Evolutionary conservation across 1,140 invertebrate genomes (phyloP), one percentile per base, ranked within the genome.

Genomic region (Andricus grossulariae): DNA sequence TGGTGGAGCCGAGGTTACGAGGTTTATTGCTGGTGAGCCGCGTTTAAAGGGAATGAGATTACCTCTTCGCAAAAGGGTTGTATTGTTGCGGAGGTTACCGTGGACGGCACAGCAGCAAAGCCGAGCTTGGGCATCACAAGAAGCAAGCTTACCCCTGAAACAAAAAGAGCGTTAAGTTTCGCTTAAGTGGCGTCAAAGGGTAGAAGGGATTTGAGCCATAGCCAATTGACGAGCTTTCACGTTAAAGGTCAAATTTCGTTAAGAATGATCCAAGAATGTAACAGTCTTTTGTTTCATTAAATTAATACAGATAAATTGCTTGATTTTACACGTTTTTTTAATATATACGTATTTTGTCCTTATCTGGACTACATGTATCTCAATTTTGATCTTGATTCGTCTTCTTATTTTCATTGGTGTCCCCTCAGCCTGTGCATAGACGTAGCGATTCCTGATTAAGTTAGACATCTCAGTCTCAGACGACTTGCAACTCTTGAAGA

Each of bases 151-250:
- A 21, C 12, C 32, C 57, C 4, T 71, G 51, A 79, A 79, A 78
- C 77, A 82, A 82, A 85, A 81, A 84, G 78, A 49, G 73, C 73
- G 80, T 83, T 85, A 86, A 85, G 84, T 81, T 83, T 79, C 79
- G 82, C 72, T 85, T 84, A 83, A 82, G 77, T 75, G 77, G 77
- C 50, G 79, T 82, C 83, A 85, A 84, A 84, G 77, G 71, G 45
- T 70, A 66, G 60, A 70, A 80, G 74, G 76, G 73, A 74, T 77
- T 82, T 66, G 15, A 39, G 32, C 32, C 45, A 0, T 39, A 16
- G 15, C 60, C 32, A 66, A 66, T 66, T 66, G 32, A 10, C 32
- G 25, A 57, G 25, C 21, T 57, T 57, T 57, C 55, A 57, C 3
- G 25, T 21, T 57, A 13, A 57, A 21, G 7, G 19, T 21, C 21